Conservation (phyloP, 2,797 vertebrate genomes). For the Chaetodon trifasciatus region DNA sequence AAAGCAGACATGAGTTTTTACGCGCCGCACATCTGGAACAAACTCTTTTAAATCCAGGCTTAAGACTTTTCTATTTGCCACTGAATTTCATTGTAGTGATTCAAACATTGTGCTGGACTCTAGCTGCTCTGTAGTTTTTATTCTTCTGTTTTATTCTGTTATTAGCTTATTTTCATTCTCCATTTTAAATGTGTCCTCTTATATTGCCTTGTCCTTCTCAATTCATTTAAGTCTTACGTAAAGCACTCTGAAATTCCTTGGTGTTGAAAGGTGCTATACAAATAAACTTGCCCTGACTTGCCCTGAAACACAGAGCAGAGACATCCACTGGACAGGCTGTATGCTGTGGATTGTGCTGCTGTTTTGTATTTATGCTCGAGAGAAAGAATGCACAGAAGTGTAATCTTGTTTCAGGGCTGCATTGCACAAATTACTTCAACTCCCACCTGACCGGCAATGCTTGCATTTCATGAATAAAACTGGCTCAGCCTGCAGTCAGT, state of each 20-base stretch:
- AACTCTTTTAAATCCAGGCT: not conserved
- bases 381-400: slow-evolving; percentile 3
- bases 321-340: not conserved
- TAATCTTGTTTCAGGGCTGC: slow-evolving; percentile 9
- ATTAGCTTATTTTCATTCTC: not conserved
- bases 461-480: not conserved
- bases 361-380: not conserved
- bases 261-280: not conserved
- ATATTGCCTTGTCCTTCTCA: not conserved
- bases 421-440: not conserved
- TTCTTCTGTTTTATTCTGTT: not conserved
- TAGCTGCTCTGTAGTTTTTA: not conserved
- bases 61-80: not conserved
- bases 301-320: not conserved
- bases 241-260: not conserved
- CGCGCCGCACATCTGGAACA: no score
- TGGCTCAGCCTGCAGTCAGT: not conserved
- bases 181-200: not conserved
- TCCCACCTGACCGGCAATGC: not conserved
- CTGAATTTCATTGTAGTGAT: not conserved
- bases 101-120: no score
- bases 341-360: not conserved
- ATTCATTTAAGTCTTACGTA: not conserved
- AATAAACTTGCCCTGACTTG: not conserved
- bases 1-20: no score